Base-by-base conservation (phyloP, 2,113 vertebrate species). In the Leucosticte australis region DNA sequence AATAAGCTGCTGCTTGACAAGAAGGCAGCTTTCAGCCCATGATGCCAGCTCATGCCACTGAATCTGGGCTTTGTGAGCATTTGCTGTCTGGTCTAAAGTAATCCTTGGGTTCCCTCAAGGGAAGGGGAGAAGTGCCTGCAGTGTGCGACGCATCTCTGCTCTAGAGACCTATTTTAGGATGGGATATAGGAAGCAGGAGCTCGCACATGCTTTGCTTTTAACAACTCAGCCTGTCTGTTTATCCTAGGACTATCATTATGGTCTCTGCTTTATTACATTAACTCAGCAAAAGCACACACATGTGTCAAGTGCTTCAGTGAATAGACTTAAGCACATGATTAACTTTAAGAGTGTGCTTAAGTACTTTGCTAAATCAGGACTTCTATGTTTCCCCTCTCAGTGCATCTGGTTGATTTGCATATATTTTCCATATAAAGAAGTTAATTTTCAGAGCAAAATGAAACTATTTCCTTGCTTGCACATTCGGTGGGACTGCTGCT, bases 301-400 rank as follows among this genome's bases (percentile, higher is more conserved):
- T 84, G 96, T 92, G 89, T 90, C 89, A 89, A 96, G 95, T 91
- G 73, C 65, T 94, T 75, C 92, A 96, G 47, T 94, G 96, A 97
- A 97, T 95, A 95, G 92, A 96, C 95, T 97, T 96, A 97, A 95
- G 96, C 91, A 96, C 92, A 94, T 95, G 92, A 94, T 97, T 96
- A 91, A 97, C 92, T 94, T 97, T 96, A 95, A 95, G 94, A 95
- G 83, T 10, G 73, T 91, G 94, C 96, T 96, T 97, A 97, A 96
- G 96, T 74, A 96, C 87, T 95, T 94, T 1, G 44, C 95, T 95
- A 96, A 97, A 97, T 96, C 94, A 97, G 77, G 37, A 83, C 69
- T 93, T 95, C 94, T 94, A 31, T 84, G 88, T 89, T 94, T 68
- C 49, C 23, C 74, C 78, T 96, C 94, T 95, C 65, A 59, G 91